A percentile compares a stretch with the other conserved stretches of the same genome.
Evolutionary conservation across 2,888 invertebrate genomes (phyloP).

Genomic region (Apotomis turbidana): DNA sequence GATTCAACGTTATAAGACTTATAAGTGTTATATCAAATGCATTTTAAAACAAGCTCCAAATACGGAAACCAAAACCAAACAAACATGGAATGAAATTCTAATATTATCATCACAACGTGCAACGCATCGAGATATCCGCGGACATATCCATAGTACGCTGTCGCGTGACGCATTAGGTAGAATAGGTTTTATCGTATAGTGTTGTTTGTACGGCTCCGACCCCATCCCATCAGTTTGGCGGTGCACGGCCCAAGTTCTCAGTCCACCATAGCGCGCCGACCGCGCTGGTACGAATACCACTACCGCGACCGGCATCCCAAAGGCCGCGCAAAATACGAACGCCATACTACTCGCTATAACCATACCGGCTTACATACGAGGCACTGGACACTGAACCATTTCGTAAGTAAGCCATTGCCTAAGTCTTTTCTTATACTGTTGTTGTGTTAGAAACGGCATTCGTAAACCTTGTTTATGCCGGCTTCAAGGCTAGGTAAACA

Average conservation of each 20-base stretch:
- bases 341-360: neutral
- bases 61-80: neutral
- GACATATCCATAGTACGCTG: conserved; percentile 46
- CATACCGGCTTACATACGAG: neutral
- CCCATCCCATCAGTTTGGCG: conserved; percentile 67
- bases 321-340: neutral
- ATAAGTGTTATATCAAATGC: neutral
- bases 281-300: conserved; percentile 56
- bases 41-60: neutral
- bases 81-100: neutral
- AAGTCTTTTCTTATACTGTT: conserved; percentile 10
- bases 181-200: conserved; percentile 58
- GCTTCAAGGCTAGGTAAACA: conserved; percentile 35
- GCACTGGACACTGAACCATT: conserved; percentile 8
- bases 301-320: neutral
- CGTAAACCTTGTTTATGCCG: conserved; percentile 30
- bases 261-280: conserved; percentile 73
- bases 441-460: conserved; percentile 5
- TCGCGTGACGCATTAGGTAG: conserved; percentile 53
- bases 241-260: conserved; percentile 52
- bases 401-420: conserved; percentile 25
- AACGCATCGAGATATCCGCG: conserved; percentile 43
- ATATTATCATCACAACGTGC: neutral
- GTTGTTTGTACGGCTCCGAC: conserved; percentile 71
- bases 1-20: too few species aligned